Evolutionary conservation across 2,888 invertebrate genomes (phyloP), one percentile per base, ranked within the genome.

Genomic region (Calephelis perditalis): DNA sequence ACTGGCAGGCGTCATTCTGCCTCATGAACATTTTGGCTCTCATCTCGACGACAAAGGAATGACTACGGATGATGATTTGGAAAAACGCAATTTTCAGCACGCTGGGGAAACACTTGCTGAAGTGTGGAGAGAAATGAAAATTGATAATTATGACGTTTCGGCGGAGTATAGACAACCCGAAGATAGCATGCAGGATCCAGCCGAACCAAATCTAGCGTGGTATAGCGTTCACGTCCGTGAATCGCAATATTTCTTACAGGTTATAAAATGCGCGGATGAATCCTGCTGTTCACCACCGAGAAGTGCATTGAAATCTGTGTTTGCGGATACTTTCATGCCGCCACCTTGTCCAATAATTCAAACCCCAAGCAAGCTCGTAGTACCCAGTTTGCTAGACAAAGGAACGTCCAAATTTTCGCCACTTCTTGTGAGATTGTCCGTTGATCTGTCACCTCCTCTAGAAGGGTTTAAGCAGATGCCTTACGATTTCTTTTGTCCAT

Each of bases 11-110:
- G 54, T 65, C 46, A 62, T 65, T 54, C 56, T 61, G 59, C 65
- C 63, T 55, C 61, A 65, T 60, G 58, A 65, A 57, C 63, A 65
- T 61, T 63, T 59, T 65, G 62, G 63, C 15, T 59, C 63, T 55
- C 60, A 63, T 63, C 59, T 63, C 49, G 58, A 65, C 56, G 44
- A 57, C 47, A 47, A 58, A 59, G 65, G 65, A 57, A 58, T 52
- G 35, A 57, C 61, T 36, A 44, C 36, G 11, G 57, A 61, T 52
- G 52, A 57, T 52, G 54, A 61, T 57, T 61, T 57, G 45, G 54
- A 61, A 57, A 54, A 45, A 59, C n/a, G 36, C 15, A 61, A 61
- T 52, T 63, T 58, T 58, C 45, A 62, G 26, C 46, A 58, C 40
- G 62, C 62, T 46, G 62, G 61, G 54, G 36, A 57, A 55, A 55